These are phyloP conservation scores for Theristicus caerulescens DNA, from an alignment of 2,113 vertebrate genomes.

Conservation along the genomic window DNA sequence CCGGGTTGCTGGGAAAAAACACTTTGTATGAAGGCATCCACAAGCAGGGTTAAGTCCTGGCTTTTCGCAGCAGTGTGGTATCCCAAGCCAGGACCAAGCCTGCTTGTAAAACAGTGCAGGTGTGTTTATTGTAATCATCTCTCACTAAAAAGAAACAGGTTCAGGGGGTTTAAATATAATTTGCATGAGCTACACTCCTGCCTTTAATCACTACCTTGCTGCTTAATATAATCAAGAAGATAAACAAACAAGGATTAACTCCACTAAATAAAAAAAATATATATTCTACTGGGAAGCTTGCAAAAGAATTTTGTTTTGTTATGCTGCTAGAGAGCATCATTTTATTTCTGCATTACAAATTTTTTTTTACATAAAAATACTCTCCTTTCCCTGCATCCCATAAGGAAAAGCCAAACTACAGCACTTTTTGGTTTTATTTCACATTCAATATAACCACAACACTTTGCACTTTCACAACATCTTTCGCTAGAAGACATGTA, in stretches of 20 bases:
- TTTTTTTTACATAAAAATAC: not conserved
- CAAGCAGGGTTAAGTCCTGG: not conserved
- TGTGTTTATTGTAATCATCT: slow-evolving; percentile 72
- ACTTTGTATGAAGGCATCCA: rapidly evolving
- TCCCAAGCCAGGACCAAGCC: not conserved
- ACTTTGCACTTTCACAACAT: rapidly evolving
- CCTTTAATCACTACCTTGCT: slow-evolving; percentile 54
- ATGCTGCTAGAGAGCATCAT: not conserved
- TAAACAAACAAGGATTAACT: slow-evolving; percentile 24
- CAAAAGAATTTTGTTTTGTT: slow-evolving; percentile 31
- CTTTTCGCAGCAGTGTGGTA: not conserved
- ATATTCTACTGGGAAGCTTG: not conserved
- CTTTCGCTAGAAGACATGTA: not conserved
- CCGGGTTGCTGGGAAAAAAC: not conserved
- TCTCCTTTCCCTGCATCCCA: not conserved
- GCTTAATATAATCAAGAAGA: slow-evolving; percentile 9
- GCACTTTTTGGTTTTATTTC: not conserved
- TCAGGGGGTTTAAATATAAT: not conserved
- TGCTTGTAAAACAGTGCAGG: slow-evolving; percentile 67
- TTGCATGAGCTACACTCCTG: not conserved
- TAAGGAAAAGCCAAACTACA: not conserved
- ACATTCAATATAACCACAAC: not conserved
- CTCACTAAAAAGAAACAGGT: not conserved
- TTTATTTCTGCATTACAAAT: not conserved
- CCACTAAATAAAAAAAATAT: not conserved